These are phyloP conservation scores for Sebastes cheni DNA, from an alignment of 2,797 vertebrate species.

Conservation along the genomic window DNA sequence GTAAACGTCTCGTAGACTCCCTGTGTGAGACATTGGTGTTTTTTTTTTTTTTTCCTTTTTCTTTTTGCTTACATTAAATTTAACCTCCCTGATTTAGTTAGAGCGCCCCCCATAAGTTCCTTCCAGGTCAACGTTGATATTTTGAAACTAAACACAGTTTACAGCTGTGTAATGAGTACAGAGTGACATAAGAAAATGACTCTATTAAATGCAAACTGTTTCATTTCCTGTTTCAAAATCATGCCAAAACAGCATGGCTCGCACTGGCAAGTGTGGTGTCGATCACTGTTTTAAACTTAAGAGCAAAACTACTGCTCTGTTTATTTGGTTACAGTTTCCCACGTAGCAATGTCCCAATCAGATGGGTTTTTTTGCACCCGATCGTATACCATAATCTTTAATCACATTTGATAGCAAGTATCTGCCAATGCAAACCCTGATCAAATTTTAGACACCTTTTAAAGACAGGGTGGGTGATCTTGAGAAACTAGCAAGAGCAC, in stretches of 20 bases:
- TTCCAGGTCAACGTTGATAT: slow-evolving; percentile 4
- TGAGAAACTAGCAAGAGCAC: no score
- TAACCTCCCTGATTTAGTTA: background rate
- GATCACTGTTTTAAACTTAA: background rate
- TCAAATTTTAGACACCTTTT: background rate
- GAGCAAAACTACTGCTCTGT: background rate
- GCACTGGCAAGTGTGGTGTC: background rate
- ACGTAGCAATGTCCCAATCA: background rate
- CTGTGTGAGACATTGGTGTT: background rate
- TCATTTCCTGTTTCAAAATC: background rate
- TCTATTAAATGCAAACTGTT: background rate
- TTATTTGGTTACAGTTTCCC: background rate
- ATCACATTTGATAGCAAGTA: background rate
- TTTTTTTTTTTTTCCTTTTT: background rate
- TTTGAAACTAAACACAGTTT: slow-evolving; percentile 14
- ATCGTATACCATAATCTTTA: background rate
- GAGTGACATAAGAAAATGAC: background rate
- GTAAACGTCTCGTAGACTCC: background rate
- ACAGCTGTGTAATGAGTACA: background rate
- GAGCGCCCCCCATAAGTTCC: background rate
- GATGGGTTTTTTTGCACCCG: background rate
- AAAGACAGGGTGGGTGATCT: no score
- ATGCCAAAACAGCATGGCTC: background rate
- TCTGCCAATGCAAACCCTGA: background rate
- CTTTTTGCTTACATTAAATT: background rate